Evolutionary conservation across 2,113 vertebrate species (phyloP).

Genomic region (Pedionomus torquatus): DNA sequence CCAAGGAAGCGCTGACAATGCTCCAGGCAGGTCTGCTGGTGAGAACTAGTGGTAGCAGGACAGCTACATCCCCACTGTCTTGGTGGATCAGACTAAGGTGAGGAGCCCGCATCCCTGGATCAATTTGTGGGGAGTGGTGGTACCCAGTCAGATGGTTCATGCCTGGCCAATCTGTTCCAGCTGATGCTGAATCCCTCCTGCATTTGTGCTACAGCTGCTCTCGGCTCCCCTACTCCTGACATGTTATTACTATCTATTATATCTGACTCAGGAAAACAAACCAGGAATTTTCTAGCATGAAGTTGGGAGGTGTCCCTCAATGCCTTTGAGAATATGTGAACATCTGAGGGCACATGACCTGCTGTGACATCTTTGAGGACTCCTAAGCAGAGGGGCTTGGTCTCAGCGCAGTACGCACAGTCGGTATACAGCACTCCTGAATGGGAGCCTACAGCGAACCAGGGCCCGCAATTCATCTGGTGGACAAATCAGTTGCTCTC

Average conservation of each 20-base stretch:
- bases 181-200: not conserved
- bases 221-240: not conserved
- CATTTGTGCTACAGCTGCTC: not conserved
- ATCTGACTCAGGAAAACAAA: not conserved
- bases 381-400: accelerated
- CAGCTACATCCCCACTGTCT: not conserved
- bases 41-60: accelerated
- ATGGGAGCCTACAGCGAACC: not conserved
- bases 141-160: accelerated
- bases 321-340: not conserved
- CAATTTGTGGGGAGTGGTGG: accelerated
- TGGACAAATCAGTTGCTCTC: not conserved
- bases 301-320: not conserved
- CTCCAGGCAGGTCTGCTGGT: not conserved
- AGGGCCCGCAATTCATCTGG: accelerated
- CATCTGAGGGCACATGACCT: accelerated
- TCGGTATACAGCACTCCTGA: no score
- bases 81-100: not conserved
- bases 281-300: not conserved
- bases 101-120: accelerated
- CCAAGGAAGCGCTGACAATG: accelerated
- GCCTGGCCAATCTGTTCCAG: accelerated
- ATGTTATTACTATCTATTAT: accelerated
- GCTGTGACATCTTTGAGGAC: accelerated
- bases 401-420: accelerated